Base-by-base conservation (phyloP, 2,113 vertebrate genomes). In the Perca schrenkii region DNA sequence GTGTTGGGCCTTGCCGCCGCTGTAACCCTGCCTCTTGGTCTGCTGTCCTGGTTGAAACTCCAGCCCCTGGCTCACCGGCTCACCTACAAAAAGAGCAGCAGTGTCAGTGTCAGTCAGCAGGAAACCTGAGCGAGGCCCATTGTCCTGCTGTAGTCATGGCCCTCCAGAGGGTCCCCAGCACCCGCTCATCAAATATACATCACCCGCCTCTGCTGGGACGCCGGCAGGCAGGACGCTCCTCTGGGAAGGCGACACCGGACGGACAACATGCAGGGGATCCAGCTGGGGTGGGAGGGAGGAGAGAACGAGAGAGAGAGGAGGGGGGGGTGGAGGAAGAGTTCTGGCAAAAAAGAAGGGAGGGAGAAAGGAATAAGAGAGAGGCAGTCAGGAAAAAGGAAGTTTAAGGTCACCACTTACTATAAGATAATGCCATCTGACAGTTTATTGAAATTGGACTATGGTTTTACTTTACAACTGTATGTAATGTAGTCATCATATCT, bases 101-200 rank as follows among this genome's bases (percentile, higher is more conserved):
- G 87, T 79, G 87, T 87, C 72, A 22, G 88, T 88, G 88, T 90
- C 87, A 83, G 80, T 71, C 84, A 73, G 91, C 72, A 79, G 86
- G 92, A 90, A 95, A 96, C 94, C 89, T 67, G 92, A 95, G 94
- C 71, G 40, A 87, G 89, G 90, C 73, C 83, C 88, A 89, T 95
- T 94, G 93, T 95, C 91, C 93, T 69, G 83, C 79, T 47, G 49
- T 19, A 47, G 86, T 85, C 60, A 52, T 53, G 57, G 76, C 89
- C 84, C 90, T 86, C 84, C 74, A 85, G 89, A 90, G 91, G 85
- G 87, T 89, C 92, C 91, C 78, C 81, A 17, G 90, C 90, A 90
- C 93, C 92, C 78, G 63, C 92, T 96, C 93, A 95, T 95, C 90
- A 95, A 95, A 95, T 94, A 96, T 95, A 92, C 90, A 96, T 95